Conservation (phyloP, 2,797 vertebrate species). For the Phylloscopus collybita region DNA sequence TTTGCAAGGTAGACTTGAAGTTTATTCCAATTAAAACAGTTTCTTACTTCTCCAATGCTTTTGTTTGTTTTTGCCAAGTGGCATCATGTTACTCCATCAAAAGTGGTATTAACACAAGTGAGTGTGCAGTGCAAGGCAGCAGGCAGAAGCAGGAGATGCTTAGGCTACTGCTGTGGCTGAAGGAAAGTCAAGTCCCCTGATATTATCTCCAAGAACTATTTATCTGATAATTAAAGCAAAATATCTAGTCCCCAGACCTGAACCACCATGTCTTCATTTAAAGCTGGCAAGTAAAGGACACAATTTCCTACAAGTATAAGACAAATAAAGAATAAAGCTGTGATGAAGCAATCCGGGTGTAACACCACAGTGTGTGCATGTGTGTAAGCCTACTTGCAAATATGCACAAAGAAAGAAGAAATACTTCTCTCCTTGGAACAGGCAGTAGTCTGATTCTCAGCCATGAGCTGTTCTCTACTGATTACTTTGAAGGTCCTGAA, state of each 20-base stretch:
- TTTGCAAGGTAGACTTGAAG: background rate
- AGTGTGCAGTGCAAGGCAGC: background rate
- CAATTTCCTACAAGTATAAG: background rate
- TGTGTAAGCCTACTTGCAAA: background rate
- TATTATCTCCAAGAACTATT: background rate
- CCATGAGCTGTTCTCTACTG: background rate
- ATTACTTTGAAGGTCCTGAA: background rate
- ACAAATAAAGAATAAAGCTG: background rate
- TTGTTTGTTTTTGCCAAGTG: background rate
- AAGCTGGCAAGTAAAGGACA: background rate
- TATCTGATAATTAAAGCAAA: background rate
- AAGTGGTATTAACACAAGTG: background rate
- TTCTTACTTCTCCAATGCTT: background rate
- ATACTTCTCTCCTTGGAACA: background rate
- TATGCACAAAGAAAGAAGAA: background rate
- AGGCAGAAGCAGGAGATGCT: background rate
- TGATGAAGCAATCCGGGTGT: background rate
- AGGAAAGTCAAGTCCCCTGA: background rate
- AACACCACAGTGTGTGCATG: background rate
- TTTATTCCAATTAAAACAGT: background rate
- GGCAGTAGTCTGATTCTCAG: background rate
- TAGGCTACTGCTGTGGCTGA: background rate
- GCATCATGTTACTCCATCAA: background rate
- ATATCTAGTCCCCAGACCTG: background rate
- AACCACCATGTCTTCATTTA: background rate